phyloP scores from a whole-genome alignment of 2,113 vertebrate species.

The Phoenicopterus ruber region DNA sequence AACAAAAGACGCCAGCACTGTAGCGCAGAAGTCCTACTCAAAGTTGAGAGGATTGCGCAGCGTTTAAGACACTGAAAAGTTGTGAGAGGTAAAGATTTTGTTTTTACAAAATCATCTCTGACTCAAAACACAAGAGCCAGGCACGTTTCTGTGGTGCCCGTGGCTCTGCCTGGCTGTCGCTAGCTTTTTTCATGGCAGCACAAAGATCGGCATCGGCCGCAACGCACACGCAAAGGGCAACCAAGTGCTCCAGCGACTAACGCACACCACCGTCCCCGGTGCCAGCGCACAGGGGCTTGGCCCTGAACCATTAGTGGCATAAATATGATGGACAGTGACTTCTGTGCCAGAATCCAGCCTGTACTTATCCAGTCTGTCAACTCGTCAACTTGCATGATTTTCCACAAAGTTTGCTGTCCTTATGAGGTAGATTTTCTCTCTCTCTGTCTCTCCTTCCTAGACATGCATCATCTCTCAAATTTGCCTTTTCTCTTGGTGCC shows the following conservation, averaged over 20 bases:
- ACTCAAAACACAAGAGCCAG: neutral
- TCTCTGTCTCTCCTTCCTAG: neutral
- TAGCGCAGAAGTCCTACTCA: neutral
- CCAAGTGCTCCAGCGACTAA: neutral
- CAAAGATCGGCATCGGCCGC: neutral
- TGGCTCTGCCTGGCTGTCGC: accelerated
- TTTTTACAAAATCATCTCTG: neutral
- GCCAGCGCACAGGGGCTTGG: too few relatives aligned
- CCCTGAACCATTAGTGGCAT: neutral
- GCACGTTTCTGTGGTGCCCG: neutral
- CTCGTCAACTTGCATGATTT: neutral
- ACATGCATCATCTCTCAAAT: neutral
- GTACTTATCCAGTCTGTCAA: neutral
- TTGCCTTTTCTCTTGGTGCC: neutral
- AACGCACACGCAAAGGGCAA: neutral
- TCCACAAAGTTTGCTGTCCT: neutral
- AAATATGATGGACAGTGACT: neutral
- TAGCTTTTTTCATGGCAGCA: neutral
- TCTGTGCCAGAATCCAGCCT: neutral
- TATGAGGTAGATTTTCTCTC: neutral
- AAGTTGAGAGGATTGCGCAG: neutral
- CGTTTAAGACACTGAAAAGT: neutral
- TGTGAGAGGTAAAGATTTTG: neutral
- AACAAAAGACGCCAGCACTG: neutral
- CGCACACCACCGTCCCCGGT: neutral